Conservation (phyloP, 2,888 invertebrate genomes). For the Heliconius cydno region DNA sequence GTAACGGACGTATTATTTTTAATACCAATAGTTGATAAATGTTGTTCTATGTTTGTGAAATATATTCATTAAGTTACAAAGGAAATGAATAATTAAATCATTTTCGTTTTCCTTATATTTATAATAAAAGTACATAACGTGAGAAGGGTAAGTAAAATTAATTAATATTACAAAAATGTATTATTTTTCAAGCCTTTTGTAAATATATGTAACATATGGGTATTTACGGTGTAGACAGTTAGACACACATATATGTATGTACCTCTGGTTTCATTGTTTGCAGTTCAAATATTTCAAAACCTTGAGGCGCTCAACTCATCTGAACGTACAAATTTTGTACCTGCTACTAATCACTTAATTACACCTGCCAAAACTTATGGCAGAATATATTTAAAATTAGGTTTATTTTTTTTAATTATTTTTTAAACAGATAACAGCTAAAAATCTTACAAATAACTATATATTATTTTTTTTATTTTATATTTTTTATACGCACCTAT, state of each 20-base stretch:
- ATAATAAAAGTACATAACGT: not conserved
- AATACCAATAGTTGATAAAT: not conserved
- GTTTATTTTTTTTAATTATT: not conserved
- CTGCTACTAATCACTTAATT: not conserved
- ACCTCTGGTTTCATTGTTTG: not conserved
- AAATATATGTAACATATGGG: too few relatives aligned
- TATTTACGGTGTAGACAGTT: not conserved
- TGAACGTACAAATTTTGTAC: not conserved
- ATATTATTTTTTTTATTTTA: too few relatives aligned
- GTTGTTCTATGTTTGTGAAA: not conserved
- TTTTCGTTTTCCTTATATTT: not conserved
- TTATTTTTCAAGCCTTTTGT: not conserved
- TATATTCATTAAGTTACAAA: not conserved
- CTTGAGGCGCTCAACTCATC: not conserved
- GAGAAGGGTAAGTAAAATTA: not conserved
- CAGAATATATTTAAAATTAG: not conserved
- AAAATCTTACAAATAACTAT: not conserved
- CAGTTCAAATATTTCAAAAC: constrained; percentile 5
- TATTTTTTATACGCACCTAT: not conserved
- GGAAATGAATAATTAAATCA: not conserved
- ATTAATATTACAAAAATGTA: not conserved
- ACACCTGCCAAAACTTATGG: not conserved
- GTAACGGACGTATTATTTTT: constrained; percentile 31
- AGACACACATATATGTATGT: not conserved
- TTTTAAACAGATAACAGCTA: not conserved